A percentile compares a stretch with the other conserved stretches of the same genome.
Evolutionary conservation across 2,888 invertebrate genomes (phyloP).

Genomic region (Hirudinaria manillensis): DNA sequence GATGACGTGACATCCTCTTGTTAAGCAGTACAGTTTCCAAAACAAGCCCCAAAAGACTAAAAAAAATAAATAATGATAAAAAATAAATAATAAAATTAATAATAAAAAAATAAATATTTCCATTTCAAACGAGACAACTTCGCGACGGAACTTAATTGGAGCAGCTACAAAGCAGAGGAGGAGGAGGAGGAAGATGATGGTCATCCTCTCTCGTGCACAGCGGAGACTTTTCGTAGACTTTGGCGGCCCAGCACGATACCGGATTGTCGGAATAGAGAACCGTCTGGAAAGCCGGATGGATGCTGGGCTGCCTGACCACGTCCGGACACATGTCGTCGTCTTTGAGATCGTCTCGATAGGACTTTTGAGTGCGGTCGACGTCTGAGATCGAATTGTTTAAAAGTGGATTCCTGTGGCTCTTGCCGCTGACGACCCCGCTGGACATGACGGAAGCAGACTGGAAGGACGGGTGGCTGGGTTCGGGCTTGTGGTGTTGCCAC

Average conservation of each 20-base stretch:
- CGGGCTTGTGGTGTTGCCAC: background rate
- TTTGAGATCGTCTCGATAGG: background rate
- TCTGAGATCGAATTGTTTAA: background rate
- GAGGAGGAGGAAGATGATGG: background rate
- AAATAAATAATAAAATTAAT: too few relatives aligned
- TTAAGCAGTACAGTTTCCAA: too few relatives aligned
- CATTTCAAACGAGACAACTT: too few relatives aligned
- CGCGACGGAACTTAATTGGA: background rate
- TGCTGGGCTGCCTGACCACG: background rate
- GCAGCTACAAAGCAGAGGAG: slow-evolving; percentile 5
- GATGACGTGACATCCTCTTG: too few relatives aligned
- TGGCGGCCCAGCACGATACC: background rate
- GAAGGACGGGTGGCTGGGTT: background rate
- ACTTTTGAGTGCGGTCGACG: background rate
- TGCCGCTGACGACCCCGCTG: background rate
- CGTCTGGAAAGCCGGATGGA: background rate
- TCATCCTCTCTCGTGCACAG: background rate
- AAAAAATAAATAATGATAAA: too few relatives aligned
- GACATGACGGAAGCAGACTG: slow-evolving; percentile 6
- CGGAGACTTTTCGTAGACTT: slow-evolving; percentile 3
- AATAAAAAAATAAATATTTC: too few relatives aligned
- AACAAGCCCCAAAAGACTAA: too few relatives aligned
- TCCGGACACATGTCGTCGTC: background rate
- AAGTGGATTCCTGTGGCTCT: background rate
- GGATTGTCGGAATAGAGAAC: background rate